Evolutionary conservation across 2,888 invertebrate genomes (phyloP).

Genomic region (Drosophila subquinaria): DNA sequence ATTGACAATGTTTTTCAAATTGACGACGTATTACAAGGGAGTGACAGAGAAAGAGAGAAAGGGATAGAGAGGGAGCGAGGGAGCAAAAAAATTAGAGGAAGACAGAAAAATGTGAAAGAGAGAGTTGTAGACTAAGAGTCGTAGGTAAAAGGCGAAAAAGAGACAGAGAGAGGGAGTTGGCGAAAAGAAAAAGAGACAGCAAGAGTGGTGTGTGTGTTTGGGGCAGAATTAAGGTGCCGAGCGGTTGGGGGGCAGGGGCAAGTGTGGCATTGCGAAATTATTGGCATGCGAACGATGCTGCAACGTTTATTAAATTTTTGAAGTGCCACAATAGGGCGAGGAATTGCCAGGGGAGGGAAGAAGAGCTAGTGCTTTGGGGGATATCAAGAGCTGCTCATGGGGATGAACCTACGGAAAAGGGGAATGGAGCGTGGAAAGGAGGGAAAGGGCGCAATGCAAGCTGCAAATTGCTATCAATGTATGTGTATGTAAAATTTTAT

Average conservation of each 20-base stretch:
- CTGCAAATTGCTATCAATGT: slow-evolving; percentile 40
- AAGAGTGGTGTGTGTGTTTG: not conserved
- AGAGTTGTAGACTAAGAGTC: not conserved
- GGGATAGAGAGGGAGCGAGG: not conserved
- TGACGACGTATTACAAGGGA: slow-evolving; percentile 57
- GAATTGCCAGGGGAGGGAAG: slow-evolving; percentile 9
- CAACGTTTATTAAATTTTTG: slow-evolving; percentile 80
- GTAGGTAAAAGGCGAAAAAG: not conserved
- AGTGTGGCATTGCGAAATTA: slow-evolving; percentile 62
- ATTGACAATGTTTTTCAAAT: slow-evolving; percentile 77
- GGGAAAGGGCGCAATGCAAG: slow-evolving; percentile 15
- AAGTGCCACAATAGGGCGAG: slow-evolving; percentile 65
- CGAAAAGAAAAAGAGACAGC: not conserved
- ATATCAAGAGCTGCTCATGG: slow-evolving; percentile 14
- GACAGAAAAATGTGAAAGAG: not conserved
- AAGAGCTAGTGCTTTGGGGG: slow-evolving; percentile 9
- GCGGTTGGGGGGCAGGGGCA: slow-evolving; percentile 2
- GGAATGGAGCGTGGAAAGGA: not conserved
- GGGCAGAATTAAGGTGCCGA: slow-evolving; percentile 2
- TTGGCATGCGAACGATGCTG: slow-evolving; percentile 80
- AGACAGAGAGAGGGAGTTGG: not conserved
- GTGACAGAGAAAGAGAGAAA: not conserved
- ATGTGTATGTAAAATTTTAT: slow-evolving; percentile 54
- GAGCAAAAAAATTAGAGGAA: not conserved
- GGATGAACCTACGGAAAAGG: not conserved